A percentile compares a stretch with the other conserved stretches of the same genome.
Evolutionary conservation across 2,113 vertebrate genomes (phyloP).

Genomic region (Colossoma macropomum): DNA sequence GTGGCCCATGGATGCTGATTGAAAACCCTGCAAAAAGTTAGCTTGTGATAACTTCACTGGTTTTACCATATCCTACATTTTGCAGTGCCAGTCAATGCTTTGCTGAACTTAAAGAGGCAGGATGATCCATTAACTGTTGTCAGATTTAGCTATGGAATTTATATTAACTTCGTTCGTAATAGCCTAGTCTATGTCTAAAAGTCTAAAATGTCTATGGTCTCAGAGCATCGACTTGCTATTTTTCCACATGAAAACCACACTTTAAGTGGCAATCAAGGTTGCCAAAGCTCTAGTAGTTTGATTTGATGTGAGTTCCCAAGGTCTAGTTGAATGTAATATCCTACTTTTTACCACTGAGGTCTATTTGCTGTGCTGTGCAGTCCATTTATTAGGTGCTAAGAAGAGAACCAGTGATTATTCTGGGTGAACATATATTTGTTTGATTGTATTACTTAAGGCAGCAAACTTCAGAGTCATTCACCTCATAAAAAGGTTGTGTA

Average conservation of each 20-base stretch:
- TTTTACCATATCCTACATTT: conserved; percentile 28
- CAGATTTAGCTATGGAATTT: conserved; percentile 24
- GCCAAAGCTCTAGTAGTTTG: neutral
- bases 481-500: neutral
- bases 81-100: conserved; percentile 10
- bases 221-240: neutral
- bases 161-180: neutral
- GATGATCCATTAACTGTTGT: conserved; percentile 49
- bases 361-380: neutral
- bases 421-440: neutral
- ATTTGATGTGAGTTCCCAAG: neutral
- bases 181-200: no score
- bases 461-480: neutral
- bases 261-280: neutral
- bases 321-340: neutral
- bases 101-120: conserved; percentile 11
- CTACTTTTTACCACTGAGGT: neutral
- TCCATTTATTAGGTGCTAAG: neutral
- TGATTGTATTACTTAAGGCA: neutral
- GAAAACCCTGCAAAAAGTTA: neutral
- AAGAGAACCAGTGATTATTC: neutral
- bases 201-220: no score
- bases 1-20: conserved; percentile 5
- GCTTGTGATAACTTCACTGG: neutral
- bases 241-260: neutral